Base-by-base conservation (phyloP, 2,888 invertebrate genomes). In the Lypha dubia region DNA sequence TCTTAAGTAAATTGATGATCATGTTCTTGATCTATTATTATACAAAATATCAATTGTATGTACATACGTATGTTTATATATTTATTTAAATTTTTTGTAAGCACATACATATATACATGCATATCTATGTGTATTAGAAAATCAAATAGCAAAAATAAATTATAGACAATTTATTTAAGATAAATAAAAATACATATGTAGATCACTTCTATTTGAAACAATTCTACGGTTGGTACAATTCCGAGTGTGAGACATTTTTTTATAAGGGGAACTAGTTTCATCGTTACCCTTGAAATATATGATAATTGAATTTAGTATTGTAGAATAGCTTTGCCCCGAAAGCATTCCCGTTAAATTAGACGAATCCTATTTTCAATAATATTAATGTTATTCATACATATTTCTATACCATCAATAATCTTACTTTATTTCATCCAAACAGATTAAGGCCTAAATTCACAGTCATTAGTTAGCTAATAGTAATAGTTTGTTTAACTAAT, bases 1-100 rank as follows among this genome's bases (percentile, higher is more conserved):
- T 81, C 22, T 77, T 56, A 70, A 58, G 38, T 41, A 81, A 74
- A 82, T 82, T 68, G 60, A 77, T 56, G 56, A 44, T 60, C 38
- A 65, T 46, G 51, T 49, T 51, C 22, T 71, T 49, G 56, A 46
- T 17, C 68, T 79, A 71, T 79, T 70, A 79, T 68, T 73, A 56
- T 35, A 56, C 41, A 80, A 65, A 68, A 58, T 8, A 38, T 58
- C n/a, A 58, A 5, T 58, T 58, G 1, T 32, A 49, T 65, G 11
- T 46, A 28, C n/a, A 17, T 49, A 32, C 32, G 32, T 65, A 46
- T 65, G n/a, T n/a, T n/a, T n/a, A n/a, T n/a, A n/a, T n/a, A n/a
- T n/a, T 32, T 49, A 28, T 63, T 28, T 44, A 28, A 35, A 15
- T 44, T 22, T n/a, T 44, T 28, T 35, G 17, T 41, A 56, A 41